Evolutionary conservation across 92 coral and sea anemone genomes (phyloP), one percentile per base, ranked within the genome.

Genomic region (Micromussa lordhowensis): DNA sequence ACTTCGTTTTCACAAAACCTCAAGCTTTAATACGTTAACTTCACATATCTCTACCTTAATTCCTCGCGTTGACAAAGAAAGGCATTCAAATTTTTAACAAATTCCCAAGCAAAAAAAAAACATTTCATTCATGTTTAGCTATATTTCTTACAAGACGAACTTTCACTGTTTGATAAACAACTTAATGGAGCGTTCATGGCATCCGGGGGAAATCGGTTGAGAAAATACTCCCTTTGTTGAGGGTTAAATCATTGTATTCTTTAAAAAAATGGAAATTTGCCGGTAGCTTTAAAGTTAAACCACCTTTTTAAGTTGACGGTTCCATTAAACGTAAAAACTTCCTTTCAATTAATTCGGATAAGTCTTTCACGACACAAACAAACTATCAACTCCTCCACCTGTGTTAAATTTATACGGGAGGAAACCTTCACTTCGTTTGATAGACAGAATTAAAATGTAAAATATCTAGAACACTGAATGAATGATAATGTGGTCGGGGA

Each of bases 261-360:
- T 83, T 57, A 83, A 83, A 70, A 24, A 82, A 83, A 83, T 69
- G 68, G 40, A 86, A 76, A 76, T 38, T 66, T 44, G 74, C 63
- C 48, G 88, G 57, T 75, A n/a, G n/a, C 24, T 76, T 78, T 34
- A 59, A 75, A 75, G 57, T 18, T 28, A 32, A 53, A 55, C 68
- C 73, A 53, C 68, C 61, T 83, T 51, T 51, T 26, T 32, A 48
- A 32, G 78, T 53, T 72, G 78, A 51, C 49, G 68, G 69, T 68
- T 82, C 85, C 85, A 82, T 64, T 82, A 59, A 26, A 82, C 34
- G 19, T 38, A n/a, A 63, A 86, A 85, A 66, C 40, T 75, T 85
- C 82, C 82, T 61, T 18, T 72, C 88, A 85, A 57, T 75, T 85
- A 51, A 58, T 38, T 6, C 26, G 55, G 75, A 36, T 36, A 40